Evolutionary conservation across 2,113 vertebrate genomes (phyloP), one percentile per base, ranked within the genome.

Genomic region (Opisthocomus hoazin): DNA sequence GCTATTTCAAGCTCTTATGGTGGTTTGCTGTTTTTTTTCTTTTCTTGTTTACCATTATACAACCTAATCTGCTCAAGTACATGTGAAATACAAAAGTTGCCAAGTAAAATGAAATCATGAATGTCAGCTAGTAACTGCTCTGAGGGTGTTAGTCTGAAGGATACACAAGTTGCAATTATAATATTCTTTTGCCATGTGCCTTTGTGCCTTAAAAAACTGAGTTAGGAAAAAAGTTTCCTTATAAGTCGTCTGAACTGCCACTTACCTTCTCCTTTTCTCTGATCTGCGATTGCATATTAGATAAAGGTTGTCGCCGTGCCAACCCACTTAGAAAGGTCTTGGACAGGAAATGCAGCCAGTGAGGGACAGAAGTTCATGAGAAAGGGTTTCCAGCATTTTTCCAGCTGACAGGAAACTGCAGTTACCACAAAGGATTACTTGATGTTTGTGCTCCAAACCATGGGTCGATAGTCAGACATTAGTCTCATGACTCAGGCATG

Each of bases 331-430:
- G 63, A 70, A 92, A 80, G 83, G 32, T 77, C 80, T 81, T 92
- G 82, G 84, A 83, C 26, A 61, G 83, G 92, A 97, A 96, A 93
- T 43, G 37, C 18, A 61, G 51, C 23, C 78, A 81, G 46, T 15
- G 29, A 87, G 73, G 80, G 63, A 92, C 50, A 94, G 43, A 87
- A 96, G 89, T 88, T 91, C 85, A 83, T 76, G 91, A 94, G 84
- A 96, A 97, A 88, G 76, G 43, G 12, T 76, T 94, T 93, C 91
- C 89, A 95, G 19, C 88, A 79, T 95, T 96, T 79, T 91, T 94
- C 81, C 74, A 94, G 65, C 94, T 94, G 57, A 95, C 96, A 85
- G 95, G 94, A 96, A 96, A 69, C 96, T 89, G 43, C 45, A 87
- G 70, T 93, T 92, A 84, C 86, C 4, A 0, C 94, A 94, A 92